Conservation (phyloP, 2,113 vertebrate genomes). For the Engraulis encrasicolus region DNA sequence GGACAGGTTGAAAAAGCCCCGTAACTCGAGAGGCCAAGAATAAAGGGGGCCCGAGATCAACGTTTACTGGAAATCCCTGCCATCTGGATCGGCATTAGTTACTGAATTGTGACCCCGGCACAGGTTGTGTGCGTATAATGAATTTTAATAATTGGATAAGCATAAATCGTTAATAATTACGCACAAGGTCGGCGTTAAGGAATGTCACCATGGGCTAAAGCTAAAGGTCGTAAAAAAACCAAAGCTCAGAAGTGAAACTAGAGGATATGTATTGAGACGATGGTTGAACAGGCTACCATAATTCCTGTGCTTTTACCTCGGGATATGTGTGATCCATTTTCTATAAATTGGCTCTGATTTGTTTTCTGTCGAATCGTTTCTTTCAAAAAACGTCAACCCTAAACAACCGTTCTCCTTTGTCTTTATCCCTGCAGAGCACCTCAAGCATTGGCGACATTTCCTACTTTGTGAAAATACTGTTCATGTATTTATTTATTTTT, state of each 20-base stretch:
- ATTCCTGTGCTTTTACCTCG: not conserved
- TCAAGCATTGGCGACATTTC: not conserved
- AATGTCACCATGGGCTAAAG: not conserved
- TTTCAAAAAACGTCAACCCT: not conserved
- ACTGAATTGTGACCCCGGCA: conserved; percentile 69
- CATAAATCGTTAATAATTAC: conserved; percentile 44
- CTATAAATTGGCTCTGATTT: not conserved
- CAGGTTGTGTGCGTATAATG: conserved; percentile 57
- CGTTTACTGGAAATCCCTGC: conserved; percentile 68
- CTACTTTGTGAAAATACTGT: not conserved
- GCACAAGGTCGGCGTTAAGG: not conserved
- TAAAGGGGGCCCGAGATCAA: conserved; percentile 66
- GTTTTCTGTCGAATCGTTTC: not conserved
- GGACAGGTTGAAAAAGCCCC: conserved; percentile 75
- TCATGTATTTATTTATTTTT: not conserved
- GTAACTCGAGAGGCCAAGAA: conserved; percentile 74
- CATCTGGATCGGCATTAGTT: conserved; percentile 68
- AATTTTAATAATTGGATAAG: conserved; percentile 71
- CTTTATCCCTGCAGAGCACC: not conserved
- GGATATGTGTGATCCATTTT: not conserved
- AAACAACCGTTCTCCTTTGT: not conserved
- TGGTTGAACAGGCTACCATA: not conserved
- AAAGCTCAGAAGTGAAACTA: not conserved
- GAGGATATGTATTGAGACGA: not conserved
- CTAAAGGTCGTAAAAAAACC: not conserved